Evolutionary conservation across 2,888 invertebrate genomes (phyloP).

Genomic region (Rutpela maculata): DNA sequence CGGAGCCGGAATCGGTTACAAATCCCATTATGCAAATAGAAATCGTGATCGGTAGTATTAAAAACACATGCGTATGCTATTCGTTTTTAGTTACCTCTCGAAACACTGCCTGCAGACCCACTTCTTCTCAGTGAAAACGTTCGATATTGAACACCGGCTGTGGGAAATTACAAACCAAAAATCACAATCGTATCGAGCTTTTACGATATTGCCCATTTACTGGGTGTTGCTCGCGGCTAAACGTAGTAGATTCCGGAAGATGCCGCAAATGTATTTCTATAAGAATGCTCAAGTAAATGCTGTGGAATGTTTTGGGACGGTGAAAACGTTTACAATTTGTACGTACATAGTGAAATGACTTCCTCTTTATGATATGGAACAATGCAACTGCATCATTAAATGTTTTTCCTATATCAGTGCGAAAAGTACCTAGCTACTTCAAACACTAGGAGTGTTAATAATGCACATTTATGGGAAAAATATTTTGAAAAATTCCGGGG

Average conservation of each 20-base stretch:
- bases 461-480: no score
- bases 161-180: conserved; percentile 58
- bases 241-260: conserved; percentile 14
- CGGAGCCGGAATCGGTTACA: conserved; percentile 46
- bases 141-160: conserved; percentile 52
- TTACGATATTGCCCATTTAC: conserved; percentile 50
- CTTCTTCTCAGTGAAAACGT: conserved; percentile 26
- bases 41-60: conserved; percentile 60
- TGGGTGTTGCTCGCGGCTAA: conserved; percentile 43
- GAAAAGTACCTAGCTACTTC: no score
- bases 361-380: no score
- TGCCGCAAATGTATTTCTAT: conserved; percentile 8
- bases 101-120: conserved; percentile 33
- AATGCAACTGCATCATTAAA: no score
- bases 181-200: conserved; percentile 54
- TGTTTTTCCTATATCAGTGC: no score
- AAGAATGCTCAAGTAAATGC: conserved; percentile 22
- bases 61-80: conserved; percentile 58
- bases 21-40: conserved; percentile 58
- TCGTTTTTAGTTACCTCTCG: conserved; percentile 55
- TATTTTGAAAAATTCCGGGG: no score
- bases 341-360: not conserved
- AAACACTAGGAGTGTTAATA: no score
- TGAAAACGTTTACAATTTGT: conserved; percentile 26
- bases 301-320: not conserved